Conservation (phyloP, 2,797 vertebrate species). For the Takifugu rubripes region DNA sequence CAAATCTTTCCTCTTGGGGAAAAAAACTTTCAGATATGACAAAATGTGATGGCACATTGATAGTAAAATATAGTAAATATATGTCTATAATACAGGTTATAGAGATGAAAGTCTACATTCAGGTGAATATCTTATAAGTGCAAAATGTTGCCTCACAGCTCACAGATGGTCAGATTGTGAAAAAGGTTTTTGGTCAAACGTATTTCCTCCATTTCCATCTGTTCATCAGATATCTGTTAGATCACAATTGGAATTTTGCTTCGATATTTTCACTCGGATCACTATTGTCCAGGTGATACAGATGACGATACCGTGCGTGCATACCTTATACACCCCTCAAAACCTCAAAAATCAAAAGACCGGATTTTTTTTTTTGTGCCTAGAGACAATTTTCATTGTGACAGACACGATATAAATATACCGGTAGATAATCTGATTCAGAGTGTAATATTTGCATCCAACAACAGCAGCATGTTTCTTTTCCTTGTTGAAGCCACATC, state of each 20-base stretch:
- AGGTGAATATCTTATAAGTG: constrained; percentile 54
- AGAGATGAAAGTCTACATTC: constrained; percentile 50
- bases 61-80: constrained; percentile 28
- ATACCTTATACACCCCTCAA: no score
- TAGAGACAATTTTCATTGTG: no score
- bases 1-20: constrained; percentile 58
- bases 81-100: constrained; percentile 23
- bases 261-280: constrained; percentile 7
- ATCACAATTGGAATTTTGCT: not conserved
- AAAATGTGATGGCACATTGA: constrained; percentile 57
- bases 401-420: no score
- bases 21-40: constrained; percentile 52
- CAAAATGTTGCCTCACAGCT: constrained; percentile 55
- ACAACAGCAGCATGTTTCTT: not conserved
- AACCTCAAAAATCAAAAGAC: no score
- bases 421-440: no score
- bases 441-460: not conserved
- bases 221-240: not conserved
- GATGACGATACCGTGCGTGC: not conserved
- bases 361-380: not conserved
- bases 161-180: constrained; percentile 24
- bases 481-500: constrained; percentile 7
- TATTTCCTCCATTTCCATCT: constrained; percentile 5
- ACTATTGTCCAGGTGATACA: not conserved
- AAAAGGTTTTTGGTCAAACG: constrained; percentile 37